phyloP scores from a whole-genome alignment of 2,888 invertebrate species.

The Eulithis testata region DNA sequence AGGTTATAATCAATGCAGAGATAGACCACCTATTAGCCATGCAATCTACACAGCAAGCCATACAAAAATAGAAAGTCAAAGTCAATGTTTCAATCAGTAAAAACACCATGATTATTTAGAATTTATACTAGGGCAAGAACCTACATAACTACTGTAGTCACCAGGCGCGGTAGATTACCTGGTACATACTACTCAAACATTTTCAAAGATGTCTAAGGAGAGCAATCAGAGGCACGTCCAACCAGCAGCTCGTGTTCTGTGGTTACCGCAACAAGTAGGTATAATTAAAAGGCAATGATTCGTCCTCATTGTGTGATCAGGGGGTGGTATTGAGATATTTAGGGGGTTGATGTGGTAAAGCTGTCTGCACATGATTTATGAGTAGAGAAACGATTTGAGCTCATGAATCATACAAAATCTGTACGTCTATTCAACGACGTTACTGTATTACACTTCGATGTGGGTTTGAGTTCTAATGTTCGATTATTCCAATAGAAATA shows the following conservation, averaged over 20 bases:
- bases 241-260: neutral
- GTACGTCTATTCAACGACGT: slow-evolving; percentile 9
- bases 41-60: too few species aligned
- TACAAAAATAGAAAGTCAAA: too few species aligned
- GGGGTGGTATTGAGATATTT: slow-evolving; percentile 37
- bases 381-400: slow-evolving; percentile 10
- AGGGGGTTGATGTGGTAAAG: slow-evolving; percentile 33
- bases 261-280: slow-evolving; percentile 23
- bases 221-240: neutral
- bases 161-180: too few species aligned
- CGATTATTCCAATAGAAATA: too few species aligned
- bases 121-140: too few species aligned
- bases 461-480: too few species aligned
- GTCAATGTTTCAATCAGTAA: too few species aligned
- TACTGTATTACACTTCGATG: too few species aligned
- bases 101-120: too few species aligned
- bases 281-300: slow-evolving; percentile 54
- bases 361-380: slow-evolving; percentile 33
- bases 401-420: slow-evolving; percentile 19
- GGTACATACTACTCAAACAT: neutral
- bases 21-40: too few species aligned
- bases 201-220: neutral
- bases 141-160: too few species aligned
- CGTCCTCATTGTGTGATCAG: slow-evolving; percentile 30
- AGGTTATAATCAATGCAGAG: too few species aligned